Percentiles rank a stretch among this genome's conserved stretches.
phyloP scores from a whole-genome alignment of 1,140 invertebrate species.

The Meloidogyne chitwoodi region DNA sequence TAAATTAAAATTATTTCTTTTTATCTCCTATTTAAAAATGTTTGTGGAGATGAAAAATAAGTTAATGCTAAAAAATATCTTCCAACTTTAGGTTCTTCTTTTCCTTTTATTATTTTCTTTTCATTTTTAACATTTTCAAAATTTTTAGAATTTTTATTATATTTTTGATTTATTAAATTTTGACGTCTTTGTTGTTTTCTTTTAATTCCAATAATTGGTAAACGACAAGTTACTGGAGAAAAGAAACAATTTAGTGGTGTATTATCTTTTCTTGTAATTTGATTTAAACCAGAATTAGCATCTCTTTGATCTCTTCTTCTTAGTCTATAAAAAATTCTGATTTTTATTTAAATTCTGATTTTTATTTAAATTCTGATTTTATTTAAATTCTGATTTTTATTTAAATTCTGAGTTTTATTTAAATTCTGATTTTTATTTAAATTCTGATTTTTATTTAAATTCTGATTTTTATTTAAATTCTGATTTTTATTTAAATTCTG shows the following conservation, averaged over 20 bases:
- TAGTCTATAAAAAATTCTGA: neutral
- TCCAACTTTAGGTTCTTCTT: neutral
- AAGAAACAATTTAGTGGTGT: slow-evolving; percentile 6
- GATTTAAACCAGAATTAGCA: neutral
- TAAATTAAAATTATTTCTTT: neutral
- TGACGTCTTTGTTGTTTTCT: neutral
- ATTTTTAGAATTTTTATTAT: neutral
- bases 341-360: neutral
- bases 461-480: too few relatives aligned
- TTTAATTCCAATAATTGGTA: neutral
- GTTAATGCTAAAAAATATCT: neutral
- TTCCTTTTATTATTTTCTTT: neutral
- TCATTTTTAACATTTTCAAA: neutral
- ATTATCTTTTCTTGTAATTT: neutral
- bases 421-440: too few relatives aligned
- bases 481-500: too few relatives aligned
- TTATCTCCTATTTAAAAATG: neutral
- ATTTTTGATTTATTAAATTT: neutral
- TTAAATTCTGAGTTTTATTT: too few relatives aligned
- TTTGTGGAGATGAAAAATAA: neutral
- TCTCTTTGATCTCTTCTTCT: neutral
- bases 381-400: neutral
- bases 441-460: too few relatives aligned
- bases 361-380: neutral
- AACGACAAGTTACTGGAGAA: slow-evolving; percentile 15